Conservation (phyloP, 1,140 invertebrate species). For the Philotrypesis tridentata region DNA sequence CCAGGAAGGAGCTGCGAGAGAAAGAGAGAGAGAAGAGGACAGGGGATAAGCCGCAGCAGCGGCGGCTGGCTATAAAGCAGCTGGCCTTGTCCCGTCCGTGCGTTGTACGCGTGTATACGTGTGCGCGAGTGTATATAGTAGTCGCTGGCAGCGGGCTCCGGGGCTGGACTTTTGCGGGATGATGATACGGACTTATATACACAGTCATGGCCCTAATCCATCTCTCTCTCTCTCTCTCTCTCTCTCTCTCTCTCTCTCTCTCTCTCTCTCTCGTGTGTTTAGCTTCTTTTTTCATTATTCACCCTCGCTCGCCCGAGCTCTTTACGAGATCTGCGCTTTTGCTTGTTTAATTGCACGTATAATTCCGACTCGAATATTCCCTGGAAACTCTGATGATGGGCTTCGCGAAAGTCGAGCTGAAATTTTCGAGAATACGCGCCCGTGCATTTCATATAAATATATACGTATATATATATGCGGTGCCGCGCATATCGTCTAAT, state of each 20-base stretch:
- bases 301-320: background rate
- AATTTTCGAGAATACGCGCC: background rate
- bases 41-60: slow-evolving; percentile 26
- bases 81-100: slow-evolving; percentile 11
- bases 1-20: background rate
- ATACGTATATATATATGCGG: background rate
- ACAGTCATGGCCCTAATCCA: background rate
- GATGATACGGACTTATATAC: background rate
- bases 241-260: background rate
- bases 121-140: background rate
- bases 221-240: background rate
- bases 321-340: background rate
- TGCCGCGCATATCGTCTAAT: too few species aligned
- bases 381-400: background rate
- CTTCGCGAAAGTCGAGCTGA: background rate
- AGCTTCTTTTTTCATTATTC: background rate
- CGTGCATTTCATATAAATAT: too few species aligned
- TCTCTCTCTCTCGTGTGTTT: background rate
- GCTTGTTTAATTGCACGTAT: slow-evolving; percentile 14
- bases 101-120: background rate
- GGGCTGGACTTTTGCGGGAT: slow-evolving; percentile 1
- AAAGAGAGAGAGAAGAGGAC: background rate
- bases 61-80: slow-evolving; percentile 37
- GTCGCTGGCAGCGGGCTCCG: background rate
- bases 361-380: background rate